Evolutionary conservation across 2,113 vertebrate species (phyloP).

Genomic region (Conger conger): DNA sequence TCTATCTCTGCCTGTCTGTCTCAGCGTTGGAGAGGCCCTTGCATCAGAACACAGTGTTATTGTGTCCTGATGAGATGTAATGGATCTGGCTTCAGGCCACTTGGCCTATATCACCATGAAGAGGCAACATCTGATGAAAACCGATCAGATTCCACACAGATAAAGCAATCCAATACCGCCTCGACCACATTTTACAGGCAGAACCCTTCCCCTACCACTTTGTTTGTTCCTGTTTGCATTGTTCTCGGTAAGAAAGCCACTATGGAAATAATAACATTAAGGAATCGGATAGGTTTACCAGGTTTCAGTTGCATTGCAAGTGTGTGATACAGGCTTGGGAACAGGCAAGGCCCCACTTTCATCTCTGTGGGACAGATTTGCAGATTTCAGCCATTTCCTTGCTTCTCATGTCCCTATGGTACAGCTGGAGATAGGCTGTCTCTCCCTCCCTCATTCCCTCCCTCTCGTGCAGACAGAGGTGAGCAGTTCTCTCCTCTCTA

Average conservation of each 20-base stretch:
- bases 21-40: background rate
- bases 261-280: background rate
- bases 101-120: background rate
- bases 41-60: background rate
- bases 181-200: background rate
- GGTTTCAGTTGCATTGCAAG: background rate
- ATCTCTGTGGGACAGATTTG: background rate
- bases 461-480: background rate
- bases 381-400: background rate
- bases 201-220: background rate
- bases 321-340: background rate
- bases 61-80: background rate
- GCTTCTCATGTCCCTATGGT: no score
- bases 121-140: background rate
- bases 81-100: background rate
- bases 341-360: background rate
- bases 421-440: no score
- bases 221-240: background rate
- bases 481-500: no score
- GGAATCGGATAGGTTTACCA: background rate
- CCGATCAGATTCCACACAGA: background rate
- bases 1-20: background rate
- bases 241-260: background rate
- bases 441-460: no score
- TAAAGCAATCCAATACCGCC: background rate